Base-by-base conservation (phyloP, 1,140 invertebrate species). In the Drosophila sechellia region DNA sequence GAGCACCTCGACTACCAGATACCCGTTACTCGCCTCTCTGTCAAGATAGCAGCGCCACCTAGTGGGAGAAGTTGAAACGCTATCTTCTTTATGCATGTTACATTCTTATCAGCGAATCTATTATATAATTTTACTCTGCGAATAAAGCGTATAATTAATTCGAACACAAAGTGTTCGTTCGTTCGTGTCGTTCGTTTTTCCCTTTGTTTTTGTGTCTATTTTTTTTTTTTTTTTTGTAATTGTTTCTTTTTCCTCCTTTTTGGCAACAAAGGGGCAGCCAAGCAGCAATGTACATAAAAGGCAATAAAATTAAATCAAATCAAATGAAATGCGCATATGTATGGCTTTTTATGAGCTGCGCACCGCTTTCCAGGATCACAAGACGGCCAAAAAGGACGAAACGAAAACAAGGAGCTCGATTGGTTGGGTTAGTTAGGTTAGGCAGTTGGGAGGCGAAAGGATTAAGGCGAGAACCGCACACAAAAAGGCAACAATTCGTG, bases 251-350 rank as follows among this genome's bases (percentile, higher is more conserved):
- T 37, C 35, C 0, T 42, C 3, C 5, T 22, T 17, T 66, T 68
- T 66, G 65, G 65, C 63, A 55, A 57, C 77, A 56, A 58, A 66
- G 77, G 60, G 59, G 59, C 70, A 74, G 50, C 55, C 17, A 65
- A 66, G 56, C 68, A 71, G 58, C 42, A 59, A 48, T 70, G 56
- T 50, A 80, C 73, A 85, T 75, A 78, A 86, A 81, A 50, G 58
- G 78, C 83, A 71, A 87, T 87, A 79, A 87, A 87, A 87, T 87
- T 87, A 87, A 89, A 87, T 87, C 79, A 87, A 87, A 87, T 87
- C 63, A 89, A 87, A 87, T 87, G 40, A 87, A 87, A 87, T 87
- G 83, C 76, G 76, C 81, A 87, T 87, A 81, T 73, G 83, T 68
- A 86, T 81, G 69, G 73, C 64, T 57, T 70, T 83, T 83, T 71